Conservation (phyloP, 2,888 invertebrate species). For the Aleiodes leptofemur region DNA sequence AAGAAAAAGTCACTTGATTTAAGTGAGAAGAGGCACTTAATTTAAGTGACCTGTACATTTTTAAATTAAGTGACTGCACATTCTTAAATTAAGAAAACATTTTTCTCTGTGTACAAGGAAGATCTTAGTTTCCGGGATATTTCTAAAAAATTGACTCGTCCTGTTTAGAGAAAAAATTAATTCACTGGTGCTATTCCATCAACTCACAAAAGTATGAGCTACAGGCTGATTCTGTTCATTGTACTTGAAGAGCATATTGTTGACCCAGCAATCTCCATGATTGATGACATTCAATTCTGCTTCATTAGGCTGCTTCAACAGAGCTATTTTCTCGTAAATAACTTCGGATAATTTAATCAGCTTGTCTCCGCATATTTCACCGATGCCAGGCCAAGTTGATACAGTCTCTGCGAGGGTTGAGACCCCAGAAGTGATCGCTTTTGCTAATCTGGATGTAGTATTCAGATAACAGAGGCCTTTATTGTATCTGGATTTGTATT, state of each 20-base stretch:
- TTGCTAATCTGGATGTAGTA: conserved; percentile 48
- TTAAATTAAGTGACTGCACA: too few relatives aligned
- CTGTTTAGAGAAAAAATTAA: too few relatives aligned
- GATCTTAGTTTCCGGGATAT: too few relatives aligned
- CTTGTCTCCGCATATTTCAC: conserved; percentile 61
- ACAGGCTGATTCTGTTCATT: conserved; percentile 59
- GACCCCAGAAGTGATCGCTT: conserved; percentile 53
- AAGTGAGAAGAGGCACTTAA: too few relatives aligned
- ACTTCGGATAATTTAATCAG: conserved; percentile 52
- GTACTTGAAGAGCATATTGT: conserved; percentile 50
- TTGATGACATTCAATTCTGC: conserved; percentile 57
- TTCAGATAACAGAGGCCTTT: conserved; percentile 57
- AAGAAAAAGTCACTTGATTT: too few relatives aligned
- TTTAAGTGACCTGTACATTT: too few relatives aligned
- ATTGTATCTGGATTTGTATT: conserved; percentile 52
- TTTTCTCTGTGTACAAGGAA: too few relatives aligned
- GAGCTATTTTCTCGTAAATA: conserved; percentile 46
- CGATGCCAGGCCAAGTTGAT: conserved; percentile 62
- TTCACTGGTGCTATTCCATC: too few relatives aligned
- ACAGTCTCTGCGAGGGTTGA: conserved; percentile 48
- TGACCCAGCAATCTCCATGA: too few relatives aligned
- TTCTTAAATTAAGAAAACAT: too few relatives aligned
- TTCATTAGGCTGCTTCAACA: conserved; percentile 20
- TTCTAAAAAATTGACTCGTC: too few relatives aligned
- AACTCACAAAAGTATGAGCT: conserved; percentile 65